These are phyloP conservation scores for Amblyraja radiata DNA, from an alignment of 2,797 vertebrate species.

Conservation along the genomic window DNA sequence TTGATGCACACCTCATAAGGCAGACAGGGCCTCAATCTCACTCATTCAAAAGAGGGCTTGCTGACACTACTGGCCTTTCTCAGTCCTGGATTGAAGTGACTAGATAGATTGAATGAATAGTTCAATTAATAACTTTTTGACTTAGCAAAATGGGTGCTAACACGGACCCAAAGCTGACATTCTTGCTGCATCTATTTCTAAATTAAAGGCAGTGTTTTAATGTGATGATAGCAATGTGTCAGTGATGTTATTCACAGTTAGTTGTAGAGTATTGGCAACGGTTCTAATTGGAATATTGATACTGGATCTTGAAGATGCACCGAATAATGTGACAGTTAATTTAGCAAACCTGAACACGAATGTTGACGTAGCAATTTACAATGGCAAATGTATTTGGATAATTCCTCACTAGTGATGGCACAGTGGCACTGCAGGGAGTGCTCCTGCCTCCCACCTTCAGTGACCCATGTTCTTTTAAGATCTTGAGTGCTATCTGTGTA, in stretches of 20 bases:
- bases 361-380: constrained; percentile 2
- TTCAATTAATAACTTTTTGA: not conserved
- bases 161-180: not conserved
- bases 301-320: not conserved
- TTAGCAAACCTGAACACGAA: not conserved
- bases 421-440: not conserved
- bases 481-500: no score
- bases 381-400: not conserved
- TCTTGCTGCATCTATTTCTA: not conserved
- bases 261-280: not conserved
- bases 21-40: not conserved
- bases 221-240: not conserved
- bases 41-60: not conserved
- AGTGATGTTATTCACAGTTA: not conserved
- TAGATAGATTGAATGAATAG: not conserved
- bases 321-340: not conserved
- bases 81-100: not conserved
- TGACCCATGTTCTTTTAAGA: no score
- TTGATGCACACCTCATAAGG: not conserved
- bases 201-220: not conserved
- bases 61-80: not conserved
- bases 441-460: no score
- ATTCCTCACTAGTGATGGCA: not conserved
- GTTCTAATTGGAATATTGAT: not conserved
- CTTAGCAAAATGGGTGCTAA: not conserved